Evolutionary conservation across 2,113 vertebrate genomes (phyloP).

Genomic region (Oriolus oriolus): DNA sequence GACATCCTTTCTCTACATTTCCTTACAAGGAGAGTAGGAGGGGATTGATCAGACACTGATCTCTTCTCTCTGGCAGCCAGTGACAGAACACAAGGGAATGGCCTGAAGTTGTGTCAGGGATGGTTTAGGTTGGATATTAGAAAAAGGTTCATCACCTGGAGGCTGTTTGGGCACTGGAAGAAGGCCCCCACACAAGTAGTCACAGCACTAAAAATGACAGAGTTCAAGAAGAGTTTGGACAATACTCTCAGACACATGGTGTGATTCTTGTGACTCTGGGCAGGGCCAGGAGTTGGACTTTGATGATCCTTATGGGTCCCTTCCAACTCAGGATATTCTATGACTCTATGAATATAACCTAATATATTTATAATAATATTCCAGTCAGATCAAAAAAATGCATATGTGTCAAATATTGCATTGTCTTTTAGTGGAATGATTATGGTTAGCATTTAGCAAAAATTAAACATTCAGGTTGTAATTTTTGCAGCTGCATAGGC

Average conservation of each 20-base stretch:
- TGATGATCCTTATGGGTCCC: neutral
- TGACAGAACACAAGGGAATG: neutral
- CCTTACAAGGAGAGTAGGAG: neutral
- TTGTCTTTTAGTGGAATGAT: neutral
- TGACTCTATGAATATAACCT: neutral
- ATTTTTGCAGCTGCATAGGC: neutral
- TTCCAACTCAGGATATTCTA: neutral
- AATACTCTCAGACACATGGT: neutral
- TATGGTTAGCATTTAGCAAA: neutral
- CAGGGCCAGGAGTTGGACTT: neutral
- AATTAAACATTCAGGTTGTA: neutral
- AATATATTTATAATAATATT: neutral
- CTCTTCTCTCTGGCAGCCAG: neutral
- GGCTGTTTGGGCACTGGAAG: neutral
- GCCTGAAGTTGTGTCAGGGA: neutral
- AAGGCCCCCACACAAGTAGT: neutral
- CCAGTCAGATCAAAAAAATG: neutral
- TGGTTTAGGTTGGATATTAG: neutral
- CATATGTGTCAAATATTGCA: neutral
- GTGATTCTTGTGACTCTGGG: neutral
- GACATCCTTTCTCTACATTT: neutral
- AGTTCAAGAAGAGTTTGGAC: neutral
- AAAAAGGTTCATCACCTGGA: neutral
- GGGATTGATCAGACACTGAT: neutral
- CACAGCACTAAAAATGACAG: neutral